phyloP scores from a whole-genome alignment of 2,113 vertebrate genomes.

The Chloropsis cyanopogon region DNA sequence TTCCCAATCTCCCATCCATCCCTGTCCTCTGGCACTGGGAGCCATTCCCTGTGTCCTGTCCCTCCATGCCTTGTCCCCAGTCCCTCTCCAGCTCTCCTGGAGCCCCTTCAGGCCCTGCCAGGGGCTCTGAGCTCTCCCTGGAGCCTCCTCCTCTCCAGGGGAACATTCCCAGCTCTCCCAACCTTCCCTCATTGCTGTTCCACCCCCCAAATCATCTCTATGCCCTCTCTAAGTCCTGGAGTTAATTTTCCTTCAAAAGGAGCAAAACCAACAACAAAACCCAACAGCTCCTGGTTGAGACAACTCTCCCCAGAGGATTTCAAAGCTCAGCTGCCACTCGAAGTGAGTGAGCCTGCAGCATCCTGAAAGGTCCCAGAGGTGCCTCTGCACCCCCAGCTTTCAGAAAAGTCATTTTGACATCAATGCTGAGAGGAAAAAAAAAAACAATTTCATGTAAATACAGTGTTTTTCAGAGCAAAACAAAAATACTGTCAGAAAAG shows the following conservation, averaged over 20 bases:
- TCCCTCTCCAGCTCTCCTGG: not conserved
- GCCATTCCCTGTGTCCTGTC: not conserved
- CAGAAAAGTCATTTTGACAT: not conserved
- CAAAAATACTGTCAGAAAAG: not conserved
- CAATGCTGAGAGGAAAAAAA: not conserved
- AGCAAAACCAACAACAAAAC: not conserved
- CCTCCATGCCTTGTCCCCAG: not conserved
- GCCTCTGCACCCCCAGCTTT: not conserved
- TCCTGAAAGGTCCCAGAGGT: not conserved
- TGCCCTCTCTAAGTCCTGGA: not conserved
- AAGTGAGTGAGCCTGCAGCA: not conserved
- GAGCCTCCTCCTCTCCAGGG: not conserved
- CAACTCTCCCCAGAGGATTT: not conserved
- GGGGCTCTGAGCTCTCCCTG: not conserved
- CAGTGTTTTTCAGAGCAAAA: not conserved
- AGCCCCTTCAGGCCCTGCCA: fast-evolving
- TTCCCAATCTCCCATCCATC: not conserved
- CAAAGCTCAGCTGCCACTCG: not conserved
- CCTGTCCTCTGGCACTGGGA: not conserved
- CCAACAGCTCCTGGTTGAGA: not conserved
- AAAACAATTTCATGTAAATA: not conserved
- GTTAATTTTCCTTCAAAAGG: not conserved
- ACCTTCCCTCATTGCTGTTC: not conserved
- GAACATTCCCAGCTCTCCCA: fast-evolving
- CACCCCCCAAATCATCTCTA: not conserved